These are phyloP conservation scores for Slavum lentiscoides DNA, from an alignment of 2,888 invertebrate genomes.

Conservation along the genomic window DNA sequence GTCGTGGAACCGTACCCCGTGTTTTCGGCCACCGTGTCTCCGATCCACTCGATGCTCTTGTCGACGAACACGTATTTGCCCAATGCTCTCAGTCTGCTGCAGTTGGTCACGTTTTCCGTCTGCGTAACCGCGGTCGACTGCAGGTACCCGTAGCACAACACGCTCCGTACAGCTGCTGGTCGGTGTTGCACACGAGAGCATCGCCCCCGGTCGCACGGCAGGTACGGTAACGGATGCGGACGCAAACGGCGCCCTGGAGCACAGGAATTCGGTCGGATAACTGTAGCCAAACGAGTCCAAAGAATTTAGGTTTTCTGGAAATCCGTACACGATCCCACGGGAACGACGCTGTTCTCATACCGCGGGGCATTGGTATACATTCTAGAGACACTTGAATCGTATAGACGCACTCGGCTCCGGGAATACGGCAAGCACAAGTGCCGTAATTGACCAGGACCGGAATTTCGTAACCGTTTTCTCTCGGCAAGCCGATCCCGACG, in stretches of 20 bases:
- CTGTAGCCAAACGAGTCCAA: too few species aligned
- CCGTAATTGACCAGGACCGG: too few species aligned
- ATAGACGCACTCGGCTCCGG: too few species aligned
- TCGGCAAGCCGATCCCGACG: too few species aligned
- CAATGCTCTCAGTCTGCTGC: not conserved
- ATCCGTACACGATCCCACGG: too few species aligned
- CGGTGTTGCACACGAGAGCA: not conserved
- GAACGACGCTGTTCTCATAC: too few species aligned
- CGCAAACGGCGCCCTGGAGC: not conserved
- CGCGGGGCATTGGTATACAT: too few species aligned
- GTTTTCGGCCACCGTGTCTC: not conserved
- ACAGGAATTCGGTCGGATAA: constrained; percentile 18
- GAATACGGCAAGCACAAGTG: too few species aligned
- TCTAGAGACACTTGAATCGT: too few species aligned
- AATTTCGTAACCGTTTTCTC: too few species aligned
- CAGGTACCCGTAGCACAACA: constrained; percentile 8
- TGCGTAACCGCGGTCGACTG: not conserved
- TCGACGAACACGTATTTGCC: constrained; percentile 7
- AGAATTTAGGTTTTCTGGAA: too few species aligned
- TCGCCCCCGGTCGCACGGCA: constrained; percentile 22
- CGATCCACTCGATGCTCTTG: not conserved
- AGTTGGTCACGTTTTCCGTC: not conserved
- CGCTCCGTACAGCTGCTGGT: constrained; percentile 4
- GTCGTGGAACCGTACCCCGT: not conserved
- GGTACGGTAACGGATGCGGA: too few species aligned